Base-by-base conservation (phyloP, 2,113 vertebrate species). In the Melospiza georgiana region DNA sequence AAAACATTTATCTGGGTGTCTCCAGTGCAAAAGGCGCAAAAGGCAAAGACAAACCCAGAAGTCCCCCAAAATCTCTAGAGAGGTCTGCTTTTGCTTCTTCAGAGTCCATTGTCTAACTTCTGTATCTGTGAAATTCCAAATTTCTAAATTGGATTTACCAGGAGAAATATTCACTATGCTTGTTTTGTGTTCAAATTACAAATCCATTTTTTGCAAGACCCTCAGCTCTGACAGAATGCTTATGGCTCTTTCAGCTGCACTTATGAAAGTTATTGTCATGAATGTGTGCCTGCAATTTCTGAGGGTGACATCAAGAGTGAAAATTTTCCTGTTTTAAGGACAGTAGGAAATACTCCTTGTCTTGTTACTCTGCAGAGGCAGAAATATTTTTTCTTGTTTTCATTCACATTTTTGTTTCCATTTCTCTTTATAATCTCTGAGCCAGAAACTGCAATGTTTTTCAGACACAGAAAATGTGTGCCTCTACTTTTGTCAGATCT, bases 21-120 rank as follows among this genome's bases (percentile, higher is more conserved):
- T 44, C 7, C 23, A 71, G 4, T 44, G 25, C 18, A 33, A 90
- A 95, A 65, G 23, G 0, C 2, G 31, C 3, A 27, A 63, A 72
- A 92, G 19, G 6, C 25, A 84, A 62, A 72, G 11, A 46, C 9
- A 91, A 68, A 68, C 14, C 6, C 23, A 43, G 39, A 83, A 91
- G 24, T 1, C 14, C 28, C 8, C 52, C 9, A n/a, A 77, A 78
- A 87, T 1, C 3, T 41, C 35, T 54, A 35, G 18, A 63, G 10
- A 44, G 59, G 28, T 37, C 17, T 72, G 23, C 8, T 61, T 62
- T 62, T 49, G 1, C 65, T 84, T 57, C 2, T 2, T 78, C 55
- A 19, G 33, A 59, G 4, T 37, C 25, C 15, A 24, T 12, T 0
- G 0, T 35, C 13, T 79, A 78, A 51, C 30, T 62, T 57, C 19